Evolutionary conservation across 1,140 invertebrate species (phyloP).

Genomic region (Pissodes strobi): DNA sequence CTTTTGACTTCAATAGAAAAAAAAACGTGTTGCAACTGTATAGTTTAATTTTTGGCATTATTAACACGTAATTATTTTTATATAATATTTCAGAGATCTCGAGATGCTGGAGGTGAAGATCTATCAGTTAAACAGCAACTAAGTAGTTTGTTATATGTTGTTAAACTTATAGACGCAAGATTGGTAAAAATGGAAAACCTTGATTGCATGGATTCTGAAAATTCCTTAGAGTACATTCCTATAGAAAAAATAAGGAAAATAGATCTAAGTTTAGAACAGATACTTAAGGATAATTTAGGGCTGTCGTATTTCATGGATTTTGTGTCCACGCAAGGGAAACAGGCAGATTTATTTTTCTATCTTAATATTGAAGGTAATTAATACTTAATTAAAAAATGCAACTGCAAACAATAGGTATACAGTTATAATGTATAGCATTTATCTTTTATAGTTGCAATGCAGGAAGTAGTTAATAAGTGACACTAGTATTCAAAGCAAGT

Average conservation of each 20-base stretch:
- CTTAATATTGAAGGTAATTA: conserved; percentile 75
- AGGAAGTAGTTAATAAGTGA: no score
- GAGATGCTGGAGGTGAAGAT: conserved; percentile 82
- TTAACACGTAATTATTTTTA: neutral
- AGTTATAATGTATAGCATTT: no score
- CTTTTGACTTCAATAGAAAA: no score
- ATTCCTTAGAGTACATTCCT: conserved; percentile 39
- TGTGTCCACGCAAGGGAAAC: conserved; percentile 72
- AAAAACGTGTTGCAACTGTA: no score
- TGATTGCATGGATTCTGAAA: conserved; percentile 54
- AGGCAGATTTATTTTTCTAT: conserved; percentile 81
- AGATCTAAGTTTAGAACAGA: conserved; percentile 73
- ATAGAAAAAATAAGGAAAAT: conserved; percentile 63
- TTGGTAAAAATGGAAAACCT: conserved; percentile 66
- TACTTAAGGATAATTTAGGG: conserved; percentile 81
- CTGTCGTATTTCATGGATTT: conserved; percentile 84
- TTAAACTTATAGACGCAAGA: conserved; percentile 72
- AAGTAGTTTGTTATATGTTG: conserved; percentile 83
- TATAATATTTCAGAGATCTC: conserved; percentile 65
- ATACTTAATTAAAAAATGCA: neutral
- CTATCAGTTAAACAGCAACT: conserved; percentile 84
- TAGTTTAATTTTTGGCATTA: no score
- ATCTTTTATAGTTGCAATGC: no score
- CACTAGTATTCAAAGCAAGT: no score
- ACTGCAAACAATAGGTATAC: no score